Evolutionary conservation across 2,888 invertebrate species (phyloP).

Genomic region (Drosophila emarginata): DNA sequence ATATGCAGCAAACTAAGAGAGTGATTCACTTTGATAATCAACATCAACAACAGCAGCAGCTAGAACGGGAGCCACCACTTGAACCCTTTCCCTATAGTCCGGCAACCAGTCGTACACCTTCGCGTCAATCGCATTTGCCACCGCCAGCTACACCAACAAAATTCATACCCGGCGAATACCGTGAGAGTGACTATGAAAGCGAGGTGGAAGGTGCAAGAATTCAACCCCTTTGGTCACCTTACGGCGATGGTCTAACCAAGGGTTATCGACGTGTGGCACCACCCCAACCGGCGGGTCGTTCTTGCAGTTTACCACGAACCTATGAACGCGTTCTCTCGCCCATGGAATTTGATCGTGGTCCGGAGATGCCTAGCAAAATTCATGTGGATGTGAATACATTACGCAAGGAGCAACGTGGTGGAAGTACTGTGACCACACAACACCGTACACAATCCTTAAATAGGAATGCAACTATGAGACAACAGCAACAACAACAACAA

Average conservation of each 20-base stretch:
- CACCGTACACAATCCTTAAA: constrained; percentile 79
- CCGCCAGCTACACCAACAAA: constrained; percentile 86
- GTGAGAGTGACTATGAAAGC: constrained; percentile 88
- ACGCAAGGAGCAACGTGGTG: constrained; percentile 70
- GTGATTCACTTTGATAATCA: constrained; percentile 86
- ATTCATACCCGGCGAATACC: constrained; percentile 86
- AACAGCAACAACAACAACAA: constrained; percentile 59
- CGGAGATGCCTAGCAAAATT: constrained; percentile 82
- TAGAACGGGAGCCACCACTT: constrained; percentile 49
- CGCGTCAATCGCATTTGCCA: constrained; percentile 81
- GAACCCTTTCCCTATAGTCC: constrained; percentile 84
- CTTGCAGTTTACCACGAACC: constrained; percentile 84
- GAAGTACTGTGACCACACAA: constrained; percentile 66
- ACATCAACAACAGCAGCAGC: constrained; percentile 71
- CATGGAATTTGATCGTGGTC: constrained; percentile 85
- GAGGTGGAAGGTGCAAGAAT: constrained; percentile 86
- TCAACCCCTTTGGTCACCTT: constrained; percentile 86
- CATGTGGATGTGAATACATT: constrained; percentile 72
- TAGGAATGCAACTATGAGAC: constrained; percentile 74
- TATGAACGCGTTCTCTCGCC: constrained; percentile 84
- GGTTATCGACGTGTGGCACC: constrained; percentile 86
- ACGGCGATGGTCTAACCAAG: constrained; percentile 85
- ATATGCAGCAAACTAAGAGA: constrained; percentile 87
- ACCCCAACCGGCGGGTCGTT: constrained; percentile 83
- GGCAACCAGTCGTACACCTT: constrained; percentile 79